Evolutionary conservation across 2,113 vertebrate genomes (phyloP).

Genomic region (Casuarius casuarius): DNA sequence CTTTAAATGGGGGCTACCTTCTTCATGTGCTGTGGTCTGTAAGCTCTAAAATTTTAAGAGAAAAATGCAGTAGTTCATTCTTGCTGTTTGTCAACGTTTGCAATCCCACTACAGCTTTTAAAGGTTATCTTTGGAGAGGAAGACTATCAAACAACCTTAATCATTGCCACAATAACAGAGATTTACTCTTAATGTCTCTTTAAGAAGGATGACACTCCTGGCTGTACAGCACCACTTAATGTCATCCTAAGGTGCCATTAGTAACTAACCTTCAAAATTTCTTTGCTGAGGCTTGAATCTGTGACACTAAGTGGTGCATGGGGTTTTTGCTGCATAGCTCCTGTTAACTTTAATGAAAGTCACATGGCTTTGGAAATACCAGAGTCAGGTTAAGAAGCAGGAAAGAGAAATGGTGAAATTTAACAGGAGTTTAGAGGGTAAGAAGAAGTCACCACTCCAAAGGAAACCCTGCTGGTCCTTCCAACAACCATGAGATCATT

Average conservation of each 20-base stretch:
- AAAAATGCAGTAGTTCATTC: neutral
- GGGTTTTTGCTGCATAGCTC: neutral
- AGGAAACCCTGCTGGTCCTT: neutral
- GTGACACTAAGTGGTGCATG: neutral
- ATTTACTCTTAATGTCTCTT: conserved; percentile 12
- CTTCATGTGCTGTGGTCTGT: neutral
- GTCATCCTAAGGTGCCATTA: conserved; percentile 61
- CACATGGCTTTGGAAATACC: conserved; percentile 26
- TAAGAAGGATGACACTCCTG: conserved; percentile 31
- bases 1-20: neutral
- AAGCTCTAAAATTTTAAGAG: neutral
- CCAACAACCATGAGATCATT: neutral
- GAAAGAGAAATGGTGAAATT: neutral
- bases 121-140: neutral
- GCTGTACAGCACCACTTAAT: conserved; percentile 21
- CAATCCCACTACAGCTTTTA: neutral
- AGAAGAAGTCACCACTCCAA: neutral
- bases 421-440: neutral
- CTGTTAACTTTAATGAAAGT: conserved; percentile 20
- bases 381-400: conserved; percentile 1
- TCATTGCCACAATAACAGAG: neutral
- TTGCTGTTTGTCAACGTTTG: neutral
- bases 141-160: conserved; percentile 27
- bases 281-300: conserved; percentile 13
- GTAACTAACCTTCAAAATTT: conserved; percentile 25